Base-by-base conservation (phyloP, 2,113 vertebrate species). In the Melanocharis versteri region DNA sequence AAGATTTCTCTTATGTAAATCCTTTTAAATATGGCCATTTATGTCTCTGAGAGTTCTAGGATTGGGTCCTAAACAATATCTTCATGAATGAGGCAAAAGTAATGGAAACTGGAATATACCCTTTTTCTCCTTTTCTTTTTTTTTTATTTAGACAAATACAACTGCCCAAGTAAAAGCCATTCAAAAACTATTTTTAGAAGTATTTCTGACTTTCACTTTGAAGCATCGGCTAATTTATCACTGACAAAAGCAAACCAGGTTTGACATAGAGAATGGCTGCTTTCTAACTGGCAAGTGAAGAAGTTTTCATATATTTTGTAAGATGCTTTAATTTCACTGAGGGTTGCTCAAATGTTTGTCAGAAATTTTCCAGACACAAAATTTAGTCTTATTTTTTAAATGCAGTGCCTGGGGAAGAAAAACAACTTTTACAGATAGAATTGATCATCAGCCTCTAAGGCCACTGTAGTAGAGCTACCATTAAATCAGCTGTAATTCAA, bases 381-480 rank as follows among this genome's bases (percentile, higher is more conserved):
- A 72, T 91, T 71, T 87, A 58, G 64, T 81, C 57, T 82, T 89
- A 15, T 50, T 89, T 93, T 88, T 92, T 60, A 68, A 87, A 93
- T 71, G 48, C 64, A 68, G 17, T 48, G 93, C 83, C 93, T 50
- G 44, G 8, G 31, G 76, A 92, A 89, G 68, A 83, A 91, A 94
- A 91, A 91, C 48, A 92, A 84, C 57, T 87, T 84, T 79, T 93
- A 87, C 79, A 89, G 89, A 87, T 3, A 76, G 61, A 94, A 91
- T 45, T 84, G 93, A 87, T 95, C 87, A 91, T 76, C 87, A 75
- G 83, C 53, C 77, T 96, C 53, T 82, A 87, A 94, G 69, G 91
- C 83, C 90, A 50, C 48, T 51, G 56, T 17, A 27, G 77, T 8
- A 40, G 15, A 82, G 69, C 65, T 56, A 44, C 71, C 91, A 92